A percentile compares a stretch with the other conserved stretches of the same genome.
phyloP scores from a whole-genome alignment of 2,797 vertebrate species.

The Anabas testudineus region DNA sequence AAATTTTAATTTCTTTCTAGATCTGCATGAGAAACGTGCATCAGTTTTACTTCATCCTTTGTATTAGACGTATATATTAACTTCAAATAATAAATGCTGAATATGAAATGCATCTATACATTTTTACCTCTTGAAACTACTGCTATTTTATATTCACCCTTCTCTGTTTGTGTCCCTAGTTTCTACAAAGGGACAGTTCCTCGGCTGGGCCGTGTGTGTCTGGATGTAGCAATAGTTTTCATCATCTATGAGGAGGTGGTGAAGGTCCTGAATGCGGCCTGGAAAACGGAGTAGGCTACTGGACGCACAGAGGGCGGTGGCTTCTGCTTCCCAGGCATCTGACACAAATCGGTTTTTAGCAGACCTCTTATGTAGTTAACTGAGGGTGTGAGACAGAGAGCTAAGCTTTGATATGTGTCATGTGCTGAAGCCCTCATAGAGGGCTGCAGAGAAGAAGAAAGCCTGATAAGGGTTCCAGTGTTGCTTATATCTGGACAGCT shows the following conservation, averaged over 20 bases:
- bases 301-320: not conserved
- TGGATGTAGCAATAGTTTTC: constrained; percentile 96
- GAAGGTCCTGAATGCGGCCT: constrained; percentile 92
- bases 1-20: not conserved
- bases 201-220: constrained; percentile 92
- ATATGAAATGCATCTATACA: not conserved
- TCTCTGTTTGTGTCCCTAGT: constrained; percentile 69
- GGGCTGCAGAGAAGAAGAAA: constrained; percentile 1
- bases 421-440: constrained; percentile 8
- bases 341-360: constrained; percentile 43
- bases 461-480: constrained; percentile 3
- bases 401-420: constrained; percentile 57
- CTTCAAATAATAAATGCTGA: not conserved
- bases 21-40: not conserved
- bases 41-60: not conserved
- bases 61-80: no score
- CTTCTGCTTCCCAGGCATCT: constrained; percentile 26
- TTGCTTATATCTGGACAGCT: constrained; percentile 29
- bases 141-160: not conserved
- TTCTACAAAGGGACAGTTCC: constrained; percentile 98
- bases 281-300: constrained; percentile 88
- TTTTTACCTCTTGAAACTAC: not conserved
- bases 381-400: constrained; percentile 1
- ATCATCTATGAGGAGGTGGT: constrained; percentile 97
- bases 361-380: not conserved